Conservation (phyloP, 1,140 invertebrate genomes). For the Apis florea region DNA sequence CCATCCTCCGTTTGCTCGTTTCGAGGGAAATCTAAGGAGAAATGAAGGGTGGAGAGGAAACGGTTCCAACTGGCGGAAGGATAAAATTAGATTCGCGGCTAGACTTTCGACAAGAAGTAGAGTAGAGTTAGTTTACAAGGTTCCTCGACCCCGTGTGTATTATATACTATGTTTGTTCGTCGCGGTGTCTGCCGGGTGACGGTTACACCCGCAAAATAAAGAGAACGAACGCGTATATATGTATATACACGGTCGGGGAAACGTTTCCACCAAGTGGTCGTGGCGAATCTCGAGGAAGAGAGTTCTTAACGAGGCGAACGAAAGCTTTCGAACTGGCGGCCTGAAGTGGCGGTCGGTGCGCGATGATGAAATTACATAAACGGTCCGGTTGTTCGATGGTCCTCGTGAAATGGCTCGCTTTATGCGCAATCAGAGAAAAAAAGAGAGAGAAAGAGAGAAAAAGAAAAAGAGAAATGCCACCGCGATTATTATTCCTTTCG, state of each 20-base stretch:
- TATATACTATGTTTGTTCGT: not conserved
- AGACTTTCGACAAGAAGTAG: constrained; percentile 37
- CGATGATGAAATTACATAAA: constrained; percentile 38
- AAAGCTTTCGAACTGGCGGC: constrained; percentile 30
- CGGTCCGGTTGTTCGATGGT: constrained; percentile 1
- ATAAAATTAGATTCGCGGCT: constrained; percentile 49
- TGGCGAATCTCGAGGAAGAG: not conserved
- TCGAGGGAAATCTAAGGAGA: constrained; percentile 44
- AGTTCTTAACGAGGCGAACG: constrained; percentile 28
- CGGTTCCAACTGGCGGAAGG: constrained; percentile 52
- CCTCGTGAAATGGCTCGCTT: constrained; percentile 12
- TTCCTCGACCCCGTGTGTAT: constrained; percentile 37
- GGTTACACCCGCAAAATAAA: not conserved
- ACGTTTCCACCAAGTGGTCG: not conserved
- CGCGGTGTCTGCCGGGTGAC: not conserved
- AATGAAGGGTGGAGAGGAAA: constrained; percentile 48
- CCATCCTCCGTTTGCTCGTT: not conserved
- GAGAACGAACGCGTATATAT: not conserved
- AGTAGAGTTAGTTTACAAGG: constrained; percentile 19
- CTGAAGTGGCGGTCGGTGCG: constrained; percentile 16
- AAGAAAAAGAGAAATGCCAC: not conserved
- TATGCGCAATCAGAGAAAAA: not conserved
- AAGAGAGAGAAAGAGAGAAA: too few relatives aligned
- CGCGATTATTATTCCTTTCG: constrained; percentile 9
- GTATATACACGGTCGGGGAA: not conserved